Base-by-base conservation (phyloP, 1,140 invertebrate genomes). In the Drosophila sp. region DNA sequence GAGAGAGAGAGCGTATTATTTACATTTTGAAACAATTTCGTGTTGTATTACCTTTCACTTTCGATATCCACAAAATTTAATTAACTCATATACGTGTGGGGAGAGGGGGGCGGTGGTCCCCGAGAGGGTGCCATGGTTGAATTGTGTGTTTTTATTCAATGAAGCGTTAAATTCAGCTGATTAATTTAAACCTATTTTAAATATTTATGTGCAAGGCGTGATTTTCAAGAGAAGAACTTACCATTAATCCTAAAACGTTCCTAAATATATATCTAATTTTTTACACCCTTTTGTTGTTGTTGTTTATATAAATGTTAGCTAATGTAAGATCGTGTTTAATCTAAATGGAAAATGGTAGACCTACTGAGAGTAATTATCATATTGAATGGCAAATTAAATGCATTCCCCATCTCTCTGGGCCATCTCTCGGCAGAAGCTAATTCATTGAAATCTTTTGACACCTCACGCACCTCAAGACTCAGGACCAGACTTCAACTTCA, bases 11-110 rank as follows among this genome's bases (percentile, higher is more conserved):
- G 47, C 75, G 60, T 35, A 10, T 71, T 83, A 69, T 87, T 83
- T 79, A 89, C 84, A 83, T 69, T 41, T 76, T 62, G 66, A 75
- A 82, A 76, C 70, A 44, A 54, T 68, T 57, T 64, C 69, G 70
- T 87, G 70, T 79, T 61, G 74, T 27, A 50, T 83, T 83, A 79
- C 76, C 89, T 77, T 80, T 83, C 80, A 89, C 80, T 89, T 89
- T 83, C 76, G 50, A 58, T 68, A 40, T 10, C 72, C 76, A 54
- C 72, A 70, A n/a, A 83, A 83, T 83, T 89, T 87, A 87, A 87
- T 87, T 89, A 89, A 89, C 84, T 89, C 62, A 47, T 63, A 73
- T 56, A 47, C 50, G 7, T n/a, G n/a, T 30, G 23, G 4, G 57
- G n/a, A 7, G 38, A 11, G 10, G 35, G 8, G 35, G 10, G 32